Base-by-base conservation (phyloP, 2,797 vertebrate genomes). In the Erpetoichthys calabaricus region DNA sequence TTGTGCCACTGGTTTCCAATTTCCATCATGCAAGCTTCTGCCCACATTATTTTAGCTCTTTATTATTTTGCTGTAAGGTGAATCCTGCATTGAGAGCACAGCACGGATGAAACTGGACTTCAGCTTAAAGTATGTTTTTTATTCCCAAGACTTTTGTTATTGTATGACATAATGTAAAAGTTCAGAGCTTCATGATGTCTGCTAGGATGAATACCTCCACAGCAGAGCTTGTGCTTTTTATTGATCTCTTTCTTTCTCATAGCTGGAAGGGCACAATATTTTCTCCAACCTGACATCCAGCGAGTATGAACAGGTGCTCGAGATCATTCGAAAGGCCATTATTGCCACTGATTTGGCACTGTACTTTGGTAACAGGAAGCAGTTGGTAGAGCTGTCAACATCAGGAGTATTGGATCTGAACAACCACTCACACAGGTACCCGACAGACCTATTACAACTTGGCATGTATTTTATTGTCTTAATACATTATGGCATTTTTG, bases 261-360 rank as follows among this genome's bases (percentile, higher is more conserved):
- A 99, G 96, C 81, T 99, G 90, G 96, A 99, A 88, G 94, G 96
- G 77, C 96, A 99, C 91, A 99, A 97, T 89, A 94, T 99, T 89
- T 99, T 99, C 88, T 95, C 92, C 81, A 92, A 94, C 80, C 83
- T 98, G 86, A 93, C 81, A 84, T 97, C 94, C 86, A 87, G 75
- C 1, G 95, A 99, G 71, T 98, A 99, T 42, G 96, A 99, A 63
- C 92, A 97, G 84, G 92, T 99, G 67, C 81, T 99, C 44, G 96
- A 99, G 81, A 97, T 99, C 75, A 99, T 99, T 75, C 88, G 95
- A 50, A 99, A 99, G 86, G 95, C 96, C 83, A 99, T 99, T 80
- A 97, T 99, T 0, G 96, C 96, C 69, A 99, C 95, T 0, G 96
- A 99, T 77, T 89, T 99, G 2, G 96, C 95, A 47, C 81, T 99